A percentile compares a stretch with the other conserved stretches of the same genome.
Conservation (phyloP, 2,113 vertebrate species). For the Oxyura jamaicensis region DNA sequence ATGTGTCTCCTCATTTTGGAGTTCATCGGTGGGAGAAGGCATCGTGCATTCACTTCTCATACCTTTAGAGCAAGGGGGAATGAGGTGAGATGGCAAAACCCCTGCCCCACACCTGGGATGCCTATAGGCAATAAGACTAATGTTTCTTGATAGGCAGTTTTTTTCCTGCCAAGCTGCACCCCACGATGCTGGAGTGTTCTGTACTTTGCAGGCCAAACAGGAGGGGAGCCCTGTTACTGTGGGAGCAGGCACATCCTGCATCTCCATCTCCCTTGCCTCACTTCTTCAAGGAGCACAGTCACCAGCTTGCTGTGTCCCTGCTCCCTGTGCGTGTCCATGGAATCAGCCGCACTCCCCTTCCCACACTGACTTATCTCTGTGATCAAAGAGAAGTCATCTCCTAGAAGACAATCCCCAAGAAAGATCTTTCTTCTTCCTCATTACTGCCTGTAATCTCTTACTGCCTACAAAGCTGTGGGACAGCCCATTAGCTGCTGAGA, state of each 20-base stretch:
- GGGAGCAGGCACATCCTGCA: background rate
- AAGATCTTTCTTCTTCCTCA: slow-evolving; percentile 12
- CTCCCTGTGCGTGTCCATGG: background rate
- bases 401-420: background rate
- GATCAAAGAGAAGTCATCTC: slow-evolving; percentile 53
- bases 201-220: background rate
- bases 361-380: background rate
- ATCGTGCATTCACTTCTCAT: background rate
- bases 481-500: background rate
- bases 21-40: rapidly evolving
- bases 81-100: rapidly evolving
- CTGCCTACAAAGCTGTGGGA: background rate
- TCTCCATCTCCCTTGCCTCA: background rate
- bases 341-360: background rate
- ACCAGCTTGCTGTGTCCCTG: background rate
- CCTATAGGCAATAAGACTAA: background rate
- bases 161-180: background rate
- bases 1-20: background rate
- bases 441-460: background rate
- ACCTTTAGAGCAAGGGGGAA: background rate
- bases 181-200: background rate
- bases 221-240: background rate
- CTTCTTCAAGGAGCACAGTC: background rate
- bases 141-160: background rate
- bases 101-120: rapidly evolving